Evolutionary conservation across 2,113 vertebrate species (phyloP).

Genomic region (Salvator merianae): DNA sequence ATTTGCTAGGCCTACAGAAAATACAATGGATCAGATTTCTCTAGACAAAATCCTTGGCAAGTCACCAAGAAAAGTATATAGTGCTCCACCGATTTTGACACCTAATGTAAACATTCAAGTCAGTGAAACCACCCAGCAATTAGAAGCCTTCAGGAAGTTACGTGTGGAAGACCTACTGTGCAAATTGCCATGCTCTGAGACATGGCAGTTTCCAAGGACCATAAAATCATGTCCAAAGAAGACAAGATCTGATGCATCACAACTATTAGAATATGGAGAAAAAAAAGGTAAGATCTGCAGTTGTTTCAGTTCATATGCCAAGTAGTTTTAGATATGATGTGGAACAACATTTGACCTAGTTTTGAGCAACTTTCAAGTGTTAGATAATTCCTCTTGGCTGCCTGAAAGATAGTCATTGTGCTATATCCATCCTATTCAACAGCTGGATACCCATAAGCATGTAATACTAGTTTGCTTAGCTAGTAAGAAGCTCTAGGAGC

Average conservation of each 20-base stretch:
- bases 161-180: neutral
- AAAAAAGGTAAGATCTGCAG: constrained; percentile 1
- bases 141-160: neutral
- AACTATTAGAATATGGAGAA: neutral
- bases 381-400: neutral
- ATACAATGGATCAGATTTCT: neutral
- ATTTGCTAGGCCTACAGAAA: neutral
- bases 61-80: neutral
- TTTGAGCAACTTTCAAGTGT: neutral
- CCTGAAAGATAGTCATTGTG: neutral
- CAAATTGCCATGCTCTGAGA: neutral
- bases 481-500: neutral
- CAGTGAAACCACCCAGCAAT: neutral
- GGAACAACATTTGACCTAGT: neutral
- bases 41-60: neutral
- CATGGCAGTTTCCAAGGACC: neutral
- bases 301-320: neutral
- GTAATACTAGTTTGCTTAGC: neutral
- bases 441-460: neutral
- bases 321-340: neutral
- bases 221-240: neutral
- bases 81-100: neutral
- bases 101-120: neutral
- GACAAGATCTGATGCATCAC: neutral
- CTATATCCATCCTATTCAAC: neutral